Evolutionary conservation across 2,888 invertebrate genomes (phyloP).

Genomic region (Eumerus sabulonum): DNA sequence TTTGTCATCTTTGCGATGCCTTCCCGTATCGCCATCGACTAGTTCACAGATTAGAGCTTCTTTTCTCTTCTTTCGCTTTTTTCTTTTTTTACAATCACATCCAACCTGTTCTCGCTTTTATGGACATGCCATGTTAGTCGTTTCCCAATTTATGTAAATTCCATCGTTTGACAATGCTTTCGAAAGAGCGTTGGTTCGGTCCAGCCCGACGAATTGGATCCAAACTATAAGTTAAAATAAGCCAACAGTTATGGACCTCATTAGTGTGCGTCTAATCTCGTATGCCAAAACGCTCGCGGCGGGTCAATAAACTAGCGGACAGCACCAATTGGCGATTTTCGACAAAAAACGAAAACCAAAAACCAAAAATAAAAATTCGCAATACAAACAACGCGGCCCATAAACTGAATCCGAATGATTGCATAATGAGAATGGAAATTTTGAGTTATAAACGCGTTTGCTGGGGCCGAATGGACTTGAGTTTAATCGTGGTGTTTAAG

Average conservation of each 20-base stretch:
- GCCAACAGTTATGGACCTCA: conserved; percentile 47
- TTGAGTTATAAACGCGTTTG: conserved; percentile 25
- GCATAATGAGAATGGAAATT: conserved; percentile 6
- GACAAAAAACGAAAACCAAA: no score
- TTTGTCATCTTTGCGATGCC: no score
- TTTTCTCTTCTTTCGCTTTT: no score
- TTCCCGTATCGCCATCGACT: no score
- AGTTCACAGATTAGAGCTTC: no score
- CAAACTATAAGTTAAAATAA: conserved; percentile 27
- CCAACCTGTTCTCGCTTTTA: conserved; percentile 57
- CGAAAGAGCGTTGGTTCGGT: conserved; percentile 15
- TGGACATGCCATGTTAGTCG: conserved; percentile 33
- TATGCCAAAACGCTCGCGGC: conserved; percentile 14
- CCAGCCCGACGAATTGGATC: conserved; percentile 28
- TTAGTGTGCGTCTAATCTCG: conserved; percentile 38
- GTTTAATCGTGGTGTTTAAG: no score
- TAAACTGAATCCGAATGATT: no score
- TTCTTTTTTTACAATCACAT: conserved; percentile 4
- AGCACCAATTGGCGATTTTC: no score
- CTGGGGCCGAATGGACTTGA: no score
- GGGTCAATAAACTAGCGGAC: conserved; percentile 48
- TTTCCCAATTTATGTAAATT: conserved; percentile 62
- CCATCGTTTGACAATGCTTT: conserved; percentile 50
- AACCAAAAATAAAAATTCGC: no score
- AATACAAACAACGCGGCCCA: no score